phyloP scores from a whole-genome alignment of 2,888 invertebrate species.

The Halocaridina rubra region DNA sequence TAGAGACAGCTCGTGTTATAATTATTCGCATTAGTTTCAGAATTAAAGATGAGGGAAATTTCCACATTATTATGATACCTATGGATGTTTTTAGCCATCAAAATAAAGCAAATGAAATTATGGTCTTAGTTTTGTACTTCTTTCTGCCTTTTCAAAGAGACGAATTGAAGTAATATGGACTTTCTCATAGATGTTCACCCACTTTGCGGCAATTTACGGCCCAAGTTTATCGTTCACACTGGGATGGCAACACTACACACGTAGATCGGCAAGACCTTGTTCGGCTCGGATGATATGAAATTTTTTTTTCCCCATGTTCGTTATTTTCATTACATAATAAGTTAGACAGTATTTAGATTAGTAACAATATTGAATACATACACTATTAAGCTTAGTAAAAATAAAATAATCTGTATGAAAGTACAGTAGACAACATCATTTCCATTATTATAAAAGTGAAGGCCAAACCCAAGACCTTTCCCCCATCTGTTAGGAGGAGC shows the following conservation, averaged over 20 bases:
- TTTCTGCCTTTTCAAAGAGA: no score
- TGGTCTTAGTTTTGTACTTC: no score
- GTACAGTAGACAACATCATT: no score
- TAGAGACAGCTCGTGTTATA: constrained; percentile 38
- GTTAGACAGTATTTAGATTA: no score
- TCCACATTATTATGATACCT: not conserved
- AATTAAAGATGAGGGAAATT: not conserved
- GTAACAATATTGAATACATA: no score
- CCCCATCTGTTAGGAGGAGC: not conserved
- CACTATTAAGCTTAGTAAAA: no score
- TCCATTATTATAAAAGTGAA: no score
- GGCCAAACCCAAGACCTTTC: not conserved
- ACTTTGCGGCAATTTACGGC: constrained; percentile 6
- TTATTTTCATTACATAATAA: constrained; percentile 46
- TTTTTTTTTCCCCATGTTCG: constrained; percentile 49
- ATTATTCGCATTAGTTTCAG: constrained; percentile 9
- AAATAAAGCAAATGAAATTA: no score
- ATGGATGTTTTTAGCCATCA: no score
- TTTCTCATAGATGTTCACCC: constrained; percentile 16
- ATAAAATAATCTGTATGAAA: no score
- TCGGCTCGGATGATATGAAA: constrained; percentile 58
- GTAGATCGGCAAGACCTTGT: constrained; percentile 59
- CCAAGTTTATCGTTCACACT: constrained; percentile 40
- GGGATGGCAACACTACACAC: constrained; percentile 59
- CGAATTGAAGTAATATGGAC: not conserved